A percentile compares a stretch with the other conserved stretches of the same genome.
Conservation (phyloP, 2,888 invertebrate genomes). For the Escarpia spicata region DNA sequence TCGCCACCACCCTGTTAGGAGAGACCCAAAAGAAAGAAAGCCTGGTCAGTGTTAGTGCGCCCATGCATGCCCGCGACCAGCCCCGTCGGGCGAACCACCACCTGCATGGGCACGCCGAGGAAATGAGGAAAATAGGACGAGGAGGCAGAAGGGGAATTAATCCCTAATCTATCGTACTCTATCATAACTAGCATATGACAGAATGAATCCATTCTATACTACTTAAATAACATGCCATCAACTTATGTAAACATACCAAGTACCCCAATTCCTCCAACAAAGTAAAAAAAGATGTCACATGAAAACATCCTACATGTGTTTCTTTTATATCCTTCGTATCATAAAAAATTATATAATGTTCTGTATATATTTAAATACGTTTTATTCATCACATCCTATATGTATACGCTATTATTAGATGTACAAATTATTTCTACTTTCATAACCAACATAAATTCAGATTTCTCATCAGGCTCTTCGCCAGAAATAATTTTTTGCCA, state of each 20-base stretch:
- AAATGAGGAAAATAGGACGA: neutral
- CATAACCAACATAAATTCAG: neutral
- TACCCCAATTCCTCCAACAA: too few species aligned
- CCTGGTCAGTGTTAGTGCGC: slow-evolving; percentile 10
- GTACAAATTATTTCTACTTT: too few species aligned
- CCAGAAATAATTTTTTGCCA: neutral
- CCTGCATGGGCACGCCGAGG: neutral
- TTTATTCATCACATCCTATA: too few species aligned
- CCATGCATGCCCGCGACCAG: neutral
- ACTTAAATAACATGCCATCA: too few species aligned
- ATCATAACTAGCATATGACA: neutral
- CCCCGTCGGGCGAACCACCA: slow-evolving; percentile 26
- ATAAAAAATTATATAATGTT: too few species aligned
- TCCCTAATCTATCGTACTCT: neutral
- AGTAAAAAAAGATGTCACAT: too few species aligned
- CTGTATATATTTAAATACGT: too few species aligned
- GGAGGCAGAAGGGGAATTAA: neutral
- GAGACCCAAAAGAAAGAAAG: neutral
- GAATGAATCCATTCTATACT: neutral
- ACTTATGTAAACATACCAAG: too few species aligned
- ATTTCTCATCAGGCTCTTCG: too few species aligned
- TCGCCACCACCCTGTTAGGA: slow-evolving; percentile 1
- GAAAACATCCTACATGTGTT: too few species aligned
- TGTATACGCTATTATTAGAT: too few species aligned
- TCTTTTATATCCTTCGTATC: too few species aligned